Conservation (phyloP, 2,797 vertebrate species). For the Centropyge bicolor region DNA sequence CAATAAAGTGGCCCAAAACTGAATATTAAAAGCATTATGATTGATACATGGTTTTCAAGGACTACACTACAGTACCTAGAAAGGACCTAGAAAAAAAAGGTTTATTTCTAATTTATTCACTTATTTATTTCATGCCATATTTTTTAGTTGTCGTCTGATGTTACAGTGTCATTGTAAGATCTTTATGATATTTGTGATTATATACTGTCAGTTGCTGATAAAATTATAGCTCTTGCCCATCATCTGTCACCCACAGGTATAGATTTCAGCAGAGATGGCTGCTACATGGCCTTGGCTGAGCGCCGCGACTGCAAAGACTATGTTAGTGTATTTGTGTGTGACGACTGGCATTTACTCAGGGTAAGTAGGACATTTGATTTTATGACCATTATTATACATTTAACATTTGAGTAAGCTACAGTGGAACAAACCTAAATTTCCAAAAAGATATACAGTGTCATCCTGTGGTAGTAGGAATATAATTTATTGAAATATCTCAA, state of each 20-base stretch:
- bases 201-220: not conserved
- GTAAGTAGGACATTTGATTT: slow-evolving; percentile 78
- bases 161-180: not conserved
- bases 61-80: not conserved
- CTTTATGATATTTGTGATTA: not conserved
- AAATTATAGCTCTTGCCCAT: not conserved
- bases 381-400: not conserved
- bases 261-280: slow-evolving; percentile 93
- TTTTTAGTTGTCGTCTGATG: not conserved
- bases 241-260: slow-evolving; percentile 83
- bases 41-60: not conserved
- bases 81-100: not conserved
- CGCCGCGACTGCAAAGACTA: slow-evolving; percentile 96
- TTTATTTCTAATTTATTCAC: not conserved
- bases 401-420: slow-evolving; percentile 2
- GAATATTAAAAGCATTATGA: not conserved
- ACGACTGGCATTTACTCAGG: slow-evolving; percentile 96
- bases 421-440: not conserved
- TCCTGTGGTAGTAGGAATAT: not conserved
- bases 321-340: slow-evolving; percentile 96
- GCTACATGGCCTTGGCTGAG: slow-evolving; percentile 95
- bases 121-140: not conserved
- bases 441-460: not conserved
- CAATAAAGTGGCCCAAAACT: not conserved
- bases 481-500: not conserved